Evolutionary conservation across 2,888 invertebrate species (phyloP).

Genomic region (Phortica magna): DNA sequence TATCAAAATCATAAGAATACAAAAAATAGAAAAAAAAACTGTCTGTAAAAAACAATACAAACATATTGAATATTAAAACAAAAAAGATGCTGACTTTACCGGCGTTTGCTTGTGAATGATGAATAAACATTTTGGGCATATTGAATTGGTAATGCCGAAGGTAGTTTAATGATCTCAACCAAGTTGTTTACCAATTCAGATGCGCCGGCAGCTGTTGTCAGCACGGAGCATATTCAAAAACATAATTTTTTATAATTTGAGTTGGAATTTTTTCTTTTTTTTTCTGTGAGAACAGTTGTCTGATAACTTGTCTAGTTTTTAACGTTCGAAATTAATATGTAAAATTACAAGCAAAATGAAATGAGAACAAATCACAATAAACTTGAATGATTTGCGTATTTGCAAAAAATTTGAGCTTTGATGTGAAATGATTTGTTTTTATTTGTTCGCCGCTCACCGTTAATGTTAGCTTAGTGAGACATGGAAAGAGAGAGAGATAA

Average conservation of each 20-base stretch:
- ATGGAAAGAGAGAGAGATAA: constrained; percentile 58
- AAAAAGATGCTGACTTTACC: background rate
- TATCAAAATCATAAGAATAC: no score
- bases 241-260: no score
- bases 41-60: no score
- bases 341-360: background rate
- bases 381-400: constrained; percentile 53
- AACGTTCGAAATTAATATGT: background rate
- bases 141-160: background rate
- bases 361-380: constrained; percentile 29
- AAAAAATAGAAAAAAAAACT: no score
- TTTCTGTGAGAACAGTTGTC: no score
- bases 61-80: background rate
- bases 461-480: constrained; percentile 51
- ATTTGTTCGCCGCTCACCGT: constrained; percentile 38
- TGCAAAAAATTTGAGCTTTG: background rate
- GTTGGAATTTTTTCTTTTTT: background rate
- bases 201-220: background rate
- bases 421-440: constrained; percentile 40
- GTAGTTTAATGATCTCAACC: constrained; percentile 27
- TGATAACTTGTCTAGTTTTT: background rate
- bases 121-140: constrained; percentile 7
- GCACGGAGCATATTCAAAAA: no score
- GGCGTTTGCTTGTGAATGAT: background rate
- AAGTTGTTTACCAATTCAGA: background rate